Evolutionary conservation across 2,113 vertebrate species (phyloP).

Genomic region (Calypte anna): DNA sequence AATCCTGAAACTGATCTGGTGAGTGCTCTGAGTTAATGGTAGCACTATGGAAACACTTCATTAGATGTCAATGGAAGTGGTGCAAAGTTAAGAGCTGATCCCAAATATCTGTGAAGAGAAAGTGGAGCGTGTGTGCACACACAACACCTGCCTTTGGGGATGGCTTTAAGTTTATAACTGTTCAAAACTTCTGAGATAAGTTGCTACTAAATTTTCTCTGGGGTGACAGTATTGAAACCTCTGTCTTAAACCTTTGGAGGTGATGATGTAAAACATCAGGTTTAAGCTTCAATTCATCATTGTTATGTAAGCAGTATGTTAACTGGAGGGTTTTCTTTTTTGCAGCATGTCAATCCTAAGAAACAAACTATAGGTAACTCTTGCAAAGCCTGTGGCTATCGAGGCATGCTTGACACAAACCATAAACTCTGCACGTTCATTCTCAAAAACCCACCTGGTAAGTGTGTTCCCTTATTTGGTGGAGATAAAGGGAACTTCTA

Average conservation of each 20-base stretch:
- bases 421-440: constrained; percentile 99
- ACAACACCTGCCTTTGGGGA: accelerated
- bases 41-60: accelerated
- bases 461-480: constrained; percentile 26
- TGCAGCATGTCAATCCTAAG: constrained; percentile 97
- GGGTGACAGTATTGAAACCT: neutral
- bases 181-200: neutral
- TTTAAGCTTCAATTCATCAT: neutral
- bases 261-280: accelerated
- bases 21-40: neutral
- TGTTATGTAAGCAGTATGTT: neutral
- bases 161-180: accelerated
- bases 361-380: constrained; percentile 99
- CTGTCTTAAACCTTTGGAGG: neutral
- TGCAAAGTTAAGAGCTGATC: neutral
- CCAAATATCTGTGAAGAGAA: neutral
- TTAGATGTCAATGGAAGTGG: neutral
- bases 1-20: constrained; percentile 99
- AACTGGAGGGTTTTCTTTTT: neutral
- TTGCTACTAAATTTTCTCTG: accelerated
- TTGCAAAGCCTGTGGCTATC: constrained; percentile 98
- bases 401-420: constrained; percentile 98
- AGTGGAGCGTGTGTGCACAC: accelerated
- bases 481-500: neutral
- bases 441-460: constrained; percentile 99